A percentile compares a stretch with the other conserved stretches of the same genome.
These are phyloP conservation scores for Anadara kagoshimensis DNA, from an alignment of 1,140 invertebrate species.

Conservation along the genomic window DNA sequence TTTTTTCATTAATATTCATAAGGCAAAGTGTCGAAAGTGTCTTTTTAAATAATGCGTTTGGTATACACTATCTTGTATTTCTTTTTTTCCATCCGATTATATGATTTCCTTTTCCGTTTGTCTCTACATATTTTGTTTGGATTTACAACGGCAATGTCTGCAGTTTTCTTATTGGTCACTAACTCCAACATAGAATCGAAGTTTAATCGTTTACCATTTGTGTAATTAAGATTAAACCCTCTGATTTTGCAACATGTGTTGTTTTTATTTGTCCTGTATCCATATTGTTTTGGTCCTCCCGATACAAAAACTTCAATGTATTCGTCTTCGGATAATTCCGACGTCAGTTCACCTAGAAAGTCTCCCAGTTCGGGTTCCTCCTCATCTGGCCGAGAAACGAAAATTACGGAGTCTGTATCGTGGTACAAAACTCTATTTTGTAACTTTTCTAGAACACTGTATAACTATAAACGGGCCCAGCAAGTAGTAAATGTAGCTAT, in stretches of 20 bases:
- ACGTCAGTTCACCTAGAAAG: conserved; percentile 42
- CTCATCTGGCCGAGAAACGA: not conserved
- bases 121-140: conserved; percentile 31
- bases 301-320: conserved; percentile 43
- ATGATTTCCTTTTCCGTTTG: conserved; percentile 13
- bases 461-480: conserved; percentile 71
- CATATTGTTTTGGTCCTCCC: conserved; percentile 46
- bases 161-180: not conserved
- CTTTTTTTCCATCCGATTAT: conserved; percentile 31
- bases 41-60: conserved; percentile 27
- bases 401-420: conserved; percentile 69
- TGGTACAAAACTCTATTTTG: conserved; percentile 66
- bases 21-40: conserved; percentile 31
- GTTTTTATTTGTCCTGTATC: conserved; percentile 30
- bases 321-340: conserved; percentile 26
- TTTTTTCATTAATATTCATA: conserved; percentile 37
- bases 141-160: conserved; percentile 25
- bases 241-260: conserved; percentile 39
- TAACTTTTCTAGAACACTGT: conserved; percentile 65
- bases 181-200: conserved; percentile 25
- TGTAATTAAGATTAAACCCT: conserved; percentile 42
- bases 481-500: conserved; percentile 71
- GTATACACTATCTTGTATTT: conserved; percentile 33
- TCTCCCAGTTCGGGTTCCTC: conserved; percentile 12
- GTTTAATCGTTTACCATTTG: conserved; percentile 30